Evolutionary conservation across 2,888 invertebrate genomes (phyloP).

Genomic region (Trisateles emortualis): DNA sequence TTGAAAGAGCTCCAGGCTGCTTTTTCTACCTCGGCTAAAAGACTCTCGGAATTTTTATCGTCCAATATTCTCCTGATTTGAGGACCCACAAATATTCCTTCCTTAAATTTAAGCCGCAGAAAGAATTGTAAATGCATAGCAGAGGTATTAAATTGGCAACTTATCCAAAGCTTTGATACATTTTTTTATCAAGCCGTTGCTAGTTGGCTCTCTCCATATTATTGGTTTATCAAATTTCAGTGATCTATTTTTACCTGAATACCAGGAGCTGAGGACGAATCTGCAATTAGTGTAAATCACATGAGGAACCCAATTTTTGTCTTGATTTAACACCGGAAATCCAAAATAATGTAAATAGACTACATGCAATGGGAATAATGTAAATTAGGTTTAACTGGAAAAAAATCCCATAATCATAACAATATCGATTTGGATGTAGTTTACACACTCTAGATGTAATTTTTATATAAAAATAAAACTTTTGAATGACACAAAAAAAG

Average conservation of each 20-base stretch:
- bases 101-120: too few relatives aligned
- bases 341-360: conserved; percentile 1
- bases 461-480: neutral
- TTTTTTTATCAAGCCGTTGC: too few relatives aligned
- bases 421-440: neutral
- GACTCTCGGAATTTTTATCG: too few relatives aligned
- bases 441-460: neutral
- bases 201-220: conserved; percentile 1
- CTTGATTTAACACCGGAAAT: neutral
- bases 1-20: too few relatives aligned
- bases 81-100: too few relatives aligned
- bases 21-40: too few relatives aligned
- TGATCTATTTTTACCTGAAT: conserved; percentile 1
- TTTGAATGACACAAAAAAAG: neutral
- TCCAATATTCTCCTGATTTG: too few relatives aligned
- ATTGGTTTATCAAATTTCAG: conserved; percentile 1
- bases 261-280: neutral
- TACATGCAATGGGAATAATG: too few relatives aligned
- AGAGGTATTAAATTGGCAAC: too few relatives aligned
- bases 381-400: neutral
- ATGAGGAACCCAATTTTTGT: conserved; percentile 2
- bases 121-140: too few relatives aligned
- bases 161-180: too few relatives aligned
- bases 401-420: neutral
- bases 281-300: neutral